Evolutionary conservation across 1,140 invertebrate genomes (phyloP), one percentile per base, ranked within the genome.

Genomic region (Chymomyza costata): DNA sequence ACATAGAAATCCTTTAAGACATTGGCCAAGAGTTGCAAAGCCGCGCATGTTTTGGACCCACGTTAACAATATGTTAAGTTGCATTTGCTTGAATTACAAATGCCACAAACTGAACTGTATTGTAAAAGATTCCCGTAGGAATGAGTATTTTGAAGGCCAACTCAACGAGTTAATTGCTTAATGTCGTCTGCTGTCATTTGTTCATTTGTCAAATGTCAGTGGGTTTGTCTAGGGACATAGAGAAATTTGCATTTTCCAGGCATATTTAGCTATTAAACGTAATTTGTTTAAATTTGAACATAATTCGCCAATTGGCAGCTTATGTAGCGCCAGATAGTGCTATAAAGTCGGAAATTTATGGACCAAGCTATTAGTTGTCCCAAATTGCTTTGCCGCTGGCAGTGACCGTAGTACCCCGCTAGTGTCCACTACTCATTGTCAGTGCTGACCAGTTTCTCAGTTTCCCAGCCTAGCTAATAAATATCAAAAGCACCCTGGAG

Each of bases 401-500:
- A 69, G 65, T 30, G 35, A 59, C 51, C 59, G 59, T 45, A 38
- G 46, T n/a, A n/a, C n/a, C n/a, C n/a, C 49, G 48, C 49, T 73
- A 73, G 65, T 76, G 71, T 70, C 52, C 70, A 76, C 61, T 56
- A 58, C 58, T 70, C 52, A 63, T 57, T 67, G 66, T 11, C 25
- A 21, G 40, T 50, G 45, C 35, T 53, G 37, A 48, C 13, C 60
- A 49, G 28, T 11, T 5, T 17, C 17, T 13, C 32, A 10, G 14
- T 3, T 19, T 28, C 7, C 3, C 7, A n/a, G 19, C 30, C 14
- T 5, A 58, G 65, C 62, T 78, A 82, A 83, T 83, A 83, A 83
- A 83, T 83, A 80, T 82, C 65, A 70, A 83, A 69, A 83, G 80
- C 73, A 82, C 80, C 80, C 80, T 82, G 64, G 80, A 82, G 80